These are phyloP conservation scores for Metaphire vulgaris DNA, from an alignment of 1,140 invertebrate species.

Conservation along the genomic window DNA sequence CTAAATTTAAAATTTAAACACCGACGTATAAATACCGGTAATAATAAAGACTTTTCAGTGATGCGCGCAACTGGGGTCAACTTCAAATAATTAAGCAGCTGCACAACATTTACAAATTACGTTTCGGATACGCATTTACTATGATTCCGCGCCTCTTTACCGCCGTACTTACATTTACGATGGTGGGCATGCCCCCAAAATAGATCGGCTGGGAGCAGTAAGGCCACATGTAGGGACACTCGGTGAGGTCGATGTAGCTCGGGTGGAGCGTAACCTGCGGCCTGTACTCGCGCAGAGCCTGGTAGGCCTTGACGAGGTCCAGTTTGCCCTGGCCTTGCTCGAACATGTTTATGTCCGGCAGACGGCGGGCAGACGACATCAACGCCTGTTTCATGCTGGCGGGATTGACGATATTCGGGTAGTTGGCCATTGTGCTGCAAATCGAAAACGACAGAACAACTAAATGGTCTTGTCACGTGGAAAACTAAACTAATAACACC, in stretches of 20 bases:
- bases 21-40: too few species aligned
- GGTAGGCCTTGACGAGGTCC: slow-evolving; percentile 76
- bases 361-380: slow-evolving; percentile 73
- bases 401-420: slow-evolving; percentile 67
- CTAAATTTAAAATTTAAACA: too few species aligned
- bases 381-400: slow-evolving; percentile 91
- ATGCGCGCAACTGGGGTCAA: too few species aligned
- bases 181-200: slow-evolving; percentile 73
- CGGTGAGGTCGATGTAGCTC: slow-evolving; percentile 82
- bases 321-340: slow-evolving; percentile 89
- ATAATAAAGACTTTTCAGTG: too few species aligned
- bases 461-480: slow-evolving; percentile 3
- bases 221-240: slow-evolving; percentile 96
- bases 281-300: slow-evolving; percentile 70
- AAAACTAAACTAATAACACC: neutral
- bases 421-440: neutral
- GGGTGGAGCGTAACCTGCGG: slow-evolving; percentile 62
- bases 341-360: slow-evolving; percentile 86
- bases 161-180: slow-evolving; percentile 75
- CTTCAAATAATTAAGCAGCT: too few species aligned
- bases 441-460: too few species aligned
- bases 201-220: slow-evolving; percentile 93
- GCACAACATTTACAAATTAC: too few species aligned
- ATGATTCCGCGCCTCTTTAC: too few species aligned
- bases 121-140: too few species aligned